Conservation (phyloP, 2,797 vertebrate species). For the Cynopterus sphinx region DNA sequence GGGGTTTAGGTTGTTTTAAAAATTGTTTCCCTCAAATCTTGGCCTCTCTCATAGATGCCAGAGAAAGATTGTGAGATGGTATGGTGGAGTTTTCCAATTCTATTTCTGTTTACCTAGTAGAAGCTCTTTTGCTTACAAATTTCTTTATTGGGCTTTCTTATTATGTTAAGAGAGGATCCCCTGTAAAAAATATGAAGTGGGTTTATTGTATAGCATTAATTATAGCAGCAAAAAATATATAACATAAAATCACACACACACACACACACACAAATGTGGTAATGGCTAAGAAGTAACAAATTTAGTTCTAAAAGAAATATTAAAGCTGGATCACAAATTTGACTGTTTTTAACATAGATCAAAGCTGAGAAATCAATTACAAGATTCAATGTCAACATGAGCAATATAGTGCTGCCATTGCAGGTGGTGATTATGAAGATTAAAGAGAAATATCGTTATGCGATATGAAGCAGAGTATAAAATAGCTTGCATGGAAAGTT, state of each 20-base stretch:
- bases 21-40: not conserved
- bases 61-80: not conserved
- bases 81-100: accelerated
- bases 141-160: not conserved
- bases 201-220: not conserved
- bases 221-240: not conserved
- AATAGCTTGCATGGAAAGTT: not conserved
- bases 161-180: not conserved
- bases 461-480: not conserved
- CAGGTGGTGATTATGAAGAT: not conserved
- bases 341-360: not conserved
- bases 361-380: not conserved
- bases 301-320: not conserved
- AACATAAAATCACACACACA: not conserved
- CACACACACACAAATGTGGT: not conserved
- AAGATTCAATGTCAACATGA: not conserved
- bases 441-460: not conserved
- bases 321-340: not conserved
- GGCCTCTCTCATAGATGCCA: not conserved
- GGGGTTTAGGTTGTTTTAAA: not conserved
- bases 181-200: not conserved
- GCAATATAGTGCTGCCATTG: not conserved
- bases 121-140: not conserved
- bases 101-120: not conserved
- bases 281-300: not conserved